A percentile compares a stretch with the other conserved stretches of the same genome.
Conservation (phyloP, 2,888 invertebrate genomes). For the Drosophila algonquin region DNA sequence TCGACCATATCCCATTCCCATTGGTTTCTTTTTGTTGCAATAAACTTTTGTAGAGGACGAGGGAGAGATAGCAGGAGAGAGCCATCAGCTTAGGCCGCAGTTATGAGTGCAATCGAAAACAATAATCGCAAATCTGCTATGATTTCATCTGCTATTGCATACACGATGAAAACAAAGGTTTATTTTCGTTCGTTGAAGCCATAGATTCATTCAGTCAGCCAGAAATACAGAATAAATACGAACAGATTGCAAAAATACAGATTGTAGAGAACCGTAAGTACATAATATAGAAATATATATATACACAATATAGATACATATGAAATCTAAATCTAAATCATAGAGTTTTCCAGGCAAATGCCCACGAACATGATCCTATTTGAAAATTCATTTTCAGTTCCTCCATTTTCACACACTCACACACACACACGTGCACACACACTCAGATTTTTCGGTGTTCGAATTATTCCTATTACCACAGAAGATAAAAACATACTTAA, state of each 20-base stretch:
- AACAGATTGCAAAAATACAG: slow-evolving; percentile 19
- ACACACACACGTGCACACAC: slow-evolving; percentile 7
- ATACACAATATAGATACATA: slow-evolving; percentile 25
- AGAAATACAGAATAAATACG: slow-evolving; percentile 31
- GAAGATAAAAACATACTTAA: slow-evolving; percentile 16
- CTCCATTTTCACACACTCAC: slow-evolving; percentile 9
- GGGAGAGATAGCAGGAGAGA: too few species aligned
- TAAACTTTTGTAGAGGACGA: not conserved
- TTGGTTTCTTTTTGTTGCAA: not conserved
- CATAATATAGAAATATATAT: slow-evolving; percentile 25
- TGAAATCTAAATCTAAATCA: slow-evolving; percentile 53
- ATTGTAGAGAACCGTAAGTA: slow-evolving; percentile 65
- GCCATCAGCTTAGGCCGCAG: not conserved
- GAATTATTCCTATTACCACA: slow-evolving; percentile 40
- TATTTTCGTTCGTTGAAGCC: slow-evolving; percentile 44
- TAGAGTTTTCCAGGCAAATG: slow-evolving; percentile 70
- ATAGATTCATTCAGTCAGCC: slow-evolving; percentile 48
- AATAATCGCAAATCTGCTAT: slow-evolving; percentile 5
- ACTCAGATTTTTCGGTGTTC: slow-evolving; percentile 22
- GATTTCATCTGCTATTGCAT: slow-evolving; percentile 19
- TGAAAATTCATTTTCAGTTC: slow-evolving; percentile 27
- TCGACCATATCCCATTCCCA: not conserved
- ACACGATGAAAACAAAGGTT: slow-evolving; percentile 16
- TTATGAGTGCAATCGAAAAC: not conserved
- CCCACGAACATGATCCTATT: slow-evolving; percentile 37